Evolutionary conservation across 2,888 invertebrate species (phyloP).

Genomic region (Nomada fabriciana): DNA sequence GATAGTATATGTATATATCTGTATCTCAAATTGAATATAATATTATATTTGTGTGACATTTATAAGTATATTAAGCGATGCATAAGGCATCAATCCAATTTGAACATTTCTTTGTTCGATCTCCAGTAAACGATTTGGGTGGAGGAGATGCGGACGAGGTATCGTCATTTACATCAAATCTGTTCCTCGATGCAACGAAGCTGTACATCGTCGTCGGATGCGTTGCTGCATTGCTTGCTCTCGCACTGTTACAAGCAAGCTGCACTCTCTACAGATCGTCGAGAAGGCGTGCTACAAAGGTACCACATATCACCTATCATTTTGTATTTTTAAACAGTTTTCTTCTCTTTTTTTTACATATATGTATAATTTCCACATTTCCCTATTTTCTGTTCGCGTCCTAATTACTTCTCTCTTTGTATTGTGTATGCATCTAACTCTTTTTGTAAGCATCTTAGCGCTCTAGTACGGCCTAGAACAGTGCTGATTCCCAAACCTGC

Average conservation of each 20-base stretch:
- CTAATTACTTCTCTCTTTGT: constrained; percentile 38
- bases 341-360: constrained; percentile 2
- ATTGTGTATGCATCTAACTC: constrained; percentile 62
- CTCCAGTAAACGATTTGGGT: constrained; percentile 85
- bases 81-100: constrained; percentile 44
- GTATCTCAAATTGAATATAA: background rate
- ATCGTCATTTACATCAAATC: constrained; percentile 57
- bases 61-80: constrained; percentile 30
- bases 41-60: constrained; percentile 17
- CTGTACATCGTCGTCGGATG: constrained; percentile 93
- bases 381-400: constrained; percentile 50
- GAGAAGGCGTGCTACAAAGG: constrained; percentile 88
- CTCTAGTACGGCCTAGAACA: constrained; percentile 36
- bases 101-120: constrained; percentile 57
- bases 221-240: constrained; percentile 91
- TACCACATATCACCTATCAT: constrained; percentile 78
- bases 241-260: constrained; percentile 93
- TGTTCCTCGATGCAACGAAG: constrained; percentile 91
- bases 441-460: constrained; percentile 37
- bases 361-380: constrained; percentile 35
- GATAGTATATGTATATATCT: constrained; percentile 9
- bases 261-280: constrained; percentile 92
- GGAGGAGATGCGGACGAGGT: constrained; percentile 72
- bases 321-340: constrained; percentile 9
- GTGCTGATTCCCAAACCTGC: constrained; percentile 24